phyloP scores from a whole-genome alignment of 53 echinoderm and acorn worm genomes.

The Stichopus horrens region DNA sequence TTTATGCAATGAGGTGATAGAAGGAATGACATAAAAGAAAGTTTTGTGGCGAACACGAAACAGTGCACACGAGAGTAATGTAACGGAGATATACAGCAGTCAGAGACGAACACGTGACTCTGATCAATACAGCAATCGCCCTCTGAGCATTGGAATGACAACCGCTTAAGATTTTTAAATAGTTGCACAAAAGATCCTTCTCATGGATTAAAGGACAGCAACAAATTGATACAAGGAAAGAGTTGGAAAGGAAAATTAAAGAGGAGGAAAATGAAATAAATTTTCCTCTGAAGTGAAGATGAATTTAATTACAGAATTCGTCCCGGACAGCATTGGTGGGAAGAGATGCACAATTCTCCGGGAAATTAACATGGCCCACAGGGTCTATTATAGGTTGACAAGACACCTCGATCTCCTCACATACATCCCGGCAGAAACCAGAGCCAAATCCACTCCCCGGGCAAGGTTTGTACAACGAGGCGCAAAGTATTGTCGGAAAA shows the following conservation, averaged over 20 bases:
- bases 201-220: too few species aligned
- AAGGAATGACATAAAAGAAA: too few species aligned
- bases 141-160: too few species aligned
- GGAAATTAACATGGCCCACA: neutral
- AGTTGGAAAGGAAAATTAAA: neutral
- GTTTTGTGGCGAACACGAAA: too few species aligned
- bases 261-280: neutral
- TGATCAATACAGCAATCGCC: too few species aligned
- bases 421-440: slow-evolving; percentile 9
- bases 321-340: neutral
- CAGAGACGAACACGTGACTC: too few species aligned
- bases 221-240: neutral
- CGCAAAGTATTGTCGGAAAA: neutral
- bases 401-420: neutral
- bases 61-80: too few species aligned
- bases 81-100: too few species aligned
- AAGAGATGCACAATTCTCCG: neutral
- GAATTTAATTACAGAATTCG: neutral
- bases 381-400: neutral
- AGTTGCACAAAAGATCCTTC: too few species aligned
- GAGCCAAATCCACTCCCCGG: neutral
- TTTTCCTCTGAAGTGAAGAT: neutral
- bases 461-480: slow-evolving; percentile 4
- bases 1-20: too few species aligned
- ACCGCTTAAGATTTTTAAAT: too few species aligned